These are phyloP conservation scores for Moxostoma hubbsi DNA, from an alignment of 2,797 vertebrate species.

Conservation along the genomic window DNA sequence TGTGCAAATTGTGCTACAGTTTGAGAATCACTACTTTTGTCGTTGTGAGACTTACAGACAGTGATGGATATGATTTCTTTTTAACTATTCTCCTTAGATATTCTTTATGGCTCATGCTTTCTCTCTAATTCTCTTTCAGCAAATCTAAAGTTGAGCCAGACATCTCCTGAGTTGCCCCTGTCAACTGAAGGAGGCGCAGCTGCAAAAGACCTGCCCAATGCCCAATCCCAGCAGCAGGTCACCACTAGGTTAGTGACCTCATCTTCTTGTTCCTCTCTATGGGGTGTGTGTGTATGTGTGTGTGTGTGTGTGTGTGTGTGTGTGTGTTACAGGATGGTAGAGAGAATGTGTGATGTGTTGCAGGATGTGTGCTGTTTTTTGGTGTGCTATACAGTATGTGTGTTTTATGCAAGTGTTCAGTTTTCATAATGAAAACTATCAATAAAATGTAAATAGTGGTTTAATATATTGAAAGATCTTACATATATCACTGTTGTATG, in stretches of 20 bases:
- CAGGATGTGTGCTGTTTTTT: not conserved
- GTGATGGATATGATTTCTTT: not conserved
- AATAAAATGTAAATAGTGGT: too few species aligned
- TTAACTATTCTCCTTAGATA: conserved; percentile 22
- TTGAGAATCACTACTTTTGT: not conserved
- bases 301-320: not conserved
- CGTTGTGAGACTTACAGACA: conserved; percentile 6
- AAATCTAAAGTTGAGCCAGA: conserved; percentile 87
- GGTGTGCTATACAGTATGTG: not conserved
- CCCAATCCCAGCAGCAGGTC: conserved; percentile 88
- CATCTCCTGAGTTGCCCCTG: conserved; percentile 87
- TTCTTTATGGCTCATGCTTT: conserved; percentile 22
- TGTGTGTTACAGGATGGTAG: not conserved
- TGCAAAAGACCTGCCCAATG: conserved; percentile 83
- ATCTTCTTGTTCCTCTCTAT: conserved; percentile 38
- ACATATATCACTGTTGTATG: too few species aligned
- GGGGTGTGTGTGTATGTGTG: conserved; percentile 42
- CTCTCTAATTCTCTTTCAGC: conserved; percentile 56
- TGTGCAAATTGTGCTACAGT: not conserved
- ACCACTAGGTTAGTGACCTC: conserved; percentile 73
- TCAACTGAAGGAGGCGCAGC: conserved; percentile 76
- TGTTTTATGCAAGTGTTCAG: too few species aligned
- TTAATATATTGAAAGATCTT: too few species aligned
- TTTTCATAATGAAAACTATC: too few species aligned
- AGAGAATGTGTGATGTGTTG: not conserved